Evolutionary conservation across 2,113 vertebrate genomes (phyloP), one percentile per base, ranked within the genome.

Genomic region (Esox niger): DNA sequence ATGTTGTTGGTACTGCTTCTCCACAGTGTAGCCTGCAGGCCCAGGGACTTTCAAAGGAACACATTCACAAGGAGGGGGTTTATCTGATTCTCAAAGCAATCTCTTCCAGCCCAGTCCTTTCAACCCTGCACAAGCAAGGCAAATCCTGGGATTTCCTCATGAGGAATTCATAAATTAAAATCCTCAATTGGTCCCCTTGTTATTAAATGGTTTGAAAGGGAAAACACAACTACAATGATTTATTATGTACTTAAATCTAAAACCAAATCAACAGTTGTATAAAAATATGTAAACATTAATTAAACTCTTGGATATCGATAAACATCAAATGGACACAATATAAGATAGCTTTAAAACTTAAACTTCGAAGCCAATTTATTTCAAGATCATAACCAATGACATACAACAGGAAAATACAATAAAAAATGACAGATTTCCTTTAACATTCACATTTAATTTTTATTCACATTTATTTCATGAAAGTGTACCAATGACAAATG

Each of bases 21-120:
- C 38, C 38, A 15, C 38, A 15, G 38, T 43, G 38, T 43, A 43
- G 38, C 38, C 38, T 43, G 38, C 47, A 47, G 59, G 59, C 71
- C 60, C 32, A 43, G 26, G 32, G 13, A 26, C 60, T 64, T 74
- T 68, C 30, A 66, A 70, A 70, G 49, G 57, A 31, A 8, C 56
- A 47, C 57, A 70, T 66, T 70, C 62, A 47, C 26, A 46, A 15
- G 26, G 23, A 29, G 23, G 6, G 27, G 60, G 35, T 54, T 70
- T 61, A 69, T 65, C 73, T 54, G 67, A 64, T 59, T 49, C 58
- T 69, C 73, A 65, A 65, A 65, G 73, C 66, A 21, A 26, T 64
- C 33, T 73, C 62, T 25, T 33, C 62, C 32, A 55, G 47, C 57
- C 33, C 23, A 21, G 27, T 62, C 62, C 61, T 58, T 43, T 74